phyloP scores from a whole-genome alignment of 1,140 invertebrate species.

The Anastrepha obliqua region DNA sequence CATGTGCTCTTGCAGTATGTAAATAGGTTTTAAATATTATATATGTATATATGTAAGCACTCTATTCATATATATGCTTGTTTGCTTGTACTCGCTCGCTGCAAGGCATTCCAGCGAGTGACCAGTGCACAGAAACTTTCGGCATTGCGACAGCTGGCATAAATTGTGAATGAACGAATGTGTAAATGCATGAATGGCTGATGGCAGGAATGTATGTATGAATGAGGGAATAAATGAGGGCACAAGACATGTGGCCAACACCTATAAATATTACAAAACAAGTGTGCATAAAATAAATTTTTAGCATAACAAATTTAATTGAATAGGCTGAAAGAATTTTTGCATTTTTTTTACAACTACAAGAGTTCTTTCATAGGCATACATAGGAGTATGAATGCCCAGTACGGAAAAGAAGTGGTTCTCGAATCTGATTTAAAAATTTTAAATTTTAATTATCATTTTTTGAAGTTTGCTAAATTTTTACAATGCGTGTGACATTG shows the following conservation, averaged over 20 bases:
- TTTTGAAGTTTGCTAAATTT: too few species aligned
- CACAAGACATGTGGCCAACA: not conserved
- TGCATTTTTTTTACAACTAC: too few species aligned
- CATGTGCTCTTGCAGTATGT: not conserved
- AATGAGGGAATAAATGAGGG: slow-evolving; percentile 3
- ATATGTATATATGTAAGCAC: not conserved
- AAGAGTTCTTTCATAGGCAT: too few species aligned
- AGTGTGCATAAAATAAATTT: not conserved
- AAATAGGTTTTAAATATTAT: not conserved
- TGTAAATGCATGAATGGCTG: not conserved
- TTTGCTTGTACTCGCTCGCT: not conserved
- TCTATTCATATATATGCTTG: not conserved
- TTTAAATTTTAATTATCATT: too few species aligned
- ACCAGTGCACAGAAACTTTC: not conserved
- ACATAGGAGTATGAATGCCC: too few species aligned
- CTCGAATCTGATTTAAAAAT: too few species aligned
- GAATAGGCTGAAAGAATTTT: too few species aligned
- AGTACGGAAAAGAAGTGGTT: too few species aligned
- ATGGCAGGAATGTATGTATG: not conserved
- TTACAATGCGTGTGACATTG: too few species aligned
- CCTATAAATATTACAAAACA: slow-evolving; percentile 2
- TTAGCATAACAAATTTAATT: not conserved
- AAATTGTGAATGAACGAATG: not conserved
- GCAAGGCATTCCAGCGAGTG: not conserved
- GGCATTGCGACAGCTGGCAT: not conserved